Evolutionary conservation across 2,113 vertebrate genomes (phyloP).

Genomic region (Chlamydotis undulata): DNA sequence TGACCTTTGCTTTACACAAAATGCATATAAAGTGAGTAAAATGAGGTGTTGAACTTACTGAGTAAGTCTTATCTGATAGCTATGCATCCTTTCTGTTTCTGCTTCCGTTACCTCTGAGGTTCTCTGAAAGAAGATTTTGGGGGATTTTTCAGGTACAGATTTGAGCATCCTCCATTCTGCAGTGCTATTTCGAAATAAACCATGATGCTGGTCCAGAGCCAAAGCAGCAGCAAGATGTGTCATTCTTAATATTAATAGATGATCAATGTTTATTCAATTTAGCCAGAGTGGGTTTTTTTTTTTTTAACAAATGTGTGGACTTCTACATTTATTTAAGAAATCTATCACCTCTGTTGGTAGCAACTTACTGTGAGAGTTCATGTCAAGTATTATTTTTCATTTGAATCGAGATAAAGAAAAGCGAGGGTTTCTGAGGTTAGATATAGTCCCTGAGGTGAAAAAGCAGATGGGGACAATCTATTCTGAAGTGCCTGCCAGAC

Average conservation of each 20-base stretch:
- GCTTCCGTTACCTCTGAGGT: background rate
- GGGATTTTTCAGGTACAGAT: background rate
- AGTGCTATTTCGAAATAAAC: background rate
- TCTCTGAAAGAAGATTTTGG: background rate
- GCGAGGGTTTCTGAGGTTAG: background rate
- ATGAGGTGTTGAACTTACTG: background rate
- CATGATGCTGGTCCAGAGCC: background rate
- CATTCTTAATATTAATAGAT: background rate
- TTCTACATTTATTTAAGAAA: background rate
- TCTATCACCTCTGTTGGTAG: background rate
- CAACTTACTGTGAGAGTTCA: background rate
- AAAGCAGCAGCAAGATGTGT: background rate
- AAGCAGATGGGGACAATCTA: background rate
- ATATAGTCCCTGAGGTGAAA: background rate
- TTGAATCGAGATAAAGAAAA: background rate
- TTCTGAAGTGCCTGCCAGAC: background rate
- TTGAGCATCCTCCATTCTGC: background rate
- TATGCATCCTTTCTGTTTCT: background rate
- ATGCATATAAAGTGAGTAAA: background rate
- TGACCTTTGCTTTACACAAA: background rate
- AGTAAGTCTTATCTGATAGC: background rate
- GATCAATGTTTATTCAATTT: background rate
- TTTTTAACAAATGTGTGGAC: background rate
- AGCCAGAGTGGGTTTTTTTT: background rate
- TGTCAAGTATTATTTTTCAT: background rate